A percentile compares a stretch with the other conserved stretches of the same genome.
Evolutionary conservation across 1,140 invertebrate genomes (phyloP).

Genomic region (Drosophila ficusphila): DNA sequence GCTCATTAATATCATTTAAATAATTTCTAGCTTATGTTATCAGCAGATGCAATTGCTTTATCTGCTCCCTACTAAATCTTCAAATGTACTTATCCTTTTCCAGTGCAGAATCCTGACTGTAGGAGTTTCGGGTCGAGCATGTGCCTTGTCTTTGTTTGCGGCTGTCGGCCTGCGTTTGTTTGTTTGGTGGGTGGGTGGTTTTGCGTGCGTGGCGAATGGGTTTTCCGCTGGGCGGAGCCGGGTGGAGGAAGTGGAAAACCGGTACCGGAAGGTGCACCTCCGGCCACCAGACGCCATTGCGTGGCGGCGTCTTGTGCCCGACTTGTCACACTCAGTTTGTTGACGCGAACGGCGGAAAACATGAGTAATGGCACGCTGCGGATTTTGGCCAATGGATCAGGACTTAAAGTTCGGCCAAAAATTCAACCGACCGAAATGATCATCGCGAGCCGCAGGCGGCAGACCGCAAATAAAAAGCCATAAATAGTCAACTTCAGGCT

Average conservation of each 20-base stretch:
- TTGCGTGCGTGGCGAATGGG: slow-evolving; percentile 23
- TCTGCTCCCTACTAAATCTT: too few relatives aligned
- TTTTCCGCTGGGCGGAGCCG: slow-evolving; percentile 27
- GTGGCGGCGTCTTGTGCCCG: slow-evolving; percentile 24
- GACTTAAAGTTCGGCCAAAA: slow-evolving; percentile 36
- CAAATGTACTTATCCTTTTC: too few relatives aligned
- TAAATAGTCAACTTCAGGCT: slow-evolving; percentile 52
- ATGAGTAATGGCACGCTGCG: slow-evolving; percentile 59
- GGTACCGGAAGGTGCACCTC: slow-evolving; percentile 55
- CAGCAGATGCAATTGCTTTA: too few relatives aligned
- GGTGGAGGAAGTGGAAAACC: slow-evolving; percentile 1
- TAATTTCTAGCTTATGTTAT: too few relatives aligned
- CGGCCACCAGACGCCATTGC: slow-evolving; percentile 43
- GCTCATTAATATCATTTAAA: neutral
- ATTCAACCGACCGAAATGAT: slow-evolving; percentile 10
- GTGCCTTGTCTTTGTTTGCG: slow-evolving; percentile 53
- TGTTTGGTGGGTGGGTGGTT: slow-evolving; percentile 5
- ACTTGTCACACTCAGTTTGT: slow-evolving; percentile 63
- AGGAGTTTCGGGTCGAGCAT: slow-evolving; percentile 2
- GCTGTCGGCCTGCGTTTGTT: slow-evolving; percentile 38
- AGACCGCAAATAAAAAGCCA: slow-evolving; percentile 48
- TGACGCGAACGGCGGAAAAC: slow-evolving; percentile 57
- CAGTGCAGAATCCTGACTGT: neutral
- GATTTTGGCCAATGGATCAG: slow-evolving; percentile 29
- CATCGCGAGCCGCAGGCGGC: slow-evolving; percentile 13